phyloP scores from a whole-genome alignment of 2,888 invertebrate genomes.

The Linnaemya vulpina region DNA sequence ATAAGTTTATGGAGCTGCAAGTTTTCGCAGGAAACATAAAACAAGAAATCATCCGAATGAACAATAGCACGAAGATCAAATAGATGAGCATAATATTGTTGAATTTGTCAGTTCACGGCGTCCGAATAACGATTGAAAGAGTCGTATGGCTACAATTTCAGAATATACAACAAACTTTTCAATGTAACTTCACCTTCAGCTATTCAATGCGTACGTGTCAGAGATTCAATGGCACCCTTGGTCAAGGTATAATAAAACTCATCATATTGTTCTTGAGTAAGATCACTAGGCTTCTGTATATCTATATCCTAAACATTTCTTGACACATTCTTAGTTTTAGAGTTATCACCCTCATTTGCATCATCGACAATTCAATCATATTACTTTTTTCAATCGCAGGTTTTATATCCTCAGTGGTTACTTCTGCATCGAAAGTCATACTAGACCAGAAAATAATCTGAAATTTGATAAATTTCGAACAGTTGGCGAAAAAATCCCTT shows the following conservation, averaged over 20 bases:
- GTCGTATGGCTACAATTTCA: conserved; percentile 94
- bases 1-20: conserved; percentile 99
- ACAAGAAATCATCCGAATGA: conserved; percentile 98
- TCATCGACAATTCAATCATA: conserved; percentile 87
- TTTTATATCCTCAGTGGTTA: conserved; percentile 85
- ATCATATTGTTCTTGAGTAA: conserved; percentile 94
- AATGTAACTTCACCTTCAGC: conserved; percentile 99
- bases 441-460: conserved; percentile 97
- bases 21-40: conserved; percentile 99
- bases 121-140: conserved; percentile 97
- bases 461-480: conserved; percentile 99
- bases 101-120: conserved; percentile 99
- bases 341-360: conserved; percentile 84
- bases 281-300: conserved; percentile 95
- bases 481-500: conserved; percentile 98
- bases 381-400: conserved; percentile 84
- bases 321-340: conserved; percentile 93
- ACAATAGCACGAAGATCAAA: conserved; percentile 98
- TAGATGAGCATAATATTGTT: conserved; percentile 99
- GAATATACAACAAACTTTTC: conserved; percentile 97
- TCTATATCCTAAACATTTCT: conserved; percentile 99
- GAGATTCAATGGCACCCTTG: conserved; percentile 92
- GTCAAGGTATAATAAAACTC: conserved; percentile 98
- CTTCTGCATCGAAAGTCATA: conserved; percentile 89
- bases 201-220: conserved; percentile 94